phyloP scores from a whole-genome alignment of 2,888 invertebrate species.

The Opisthograptis luteolata region DNA sequence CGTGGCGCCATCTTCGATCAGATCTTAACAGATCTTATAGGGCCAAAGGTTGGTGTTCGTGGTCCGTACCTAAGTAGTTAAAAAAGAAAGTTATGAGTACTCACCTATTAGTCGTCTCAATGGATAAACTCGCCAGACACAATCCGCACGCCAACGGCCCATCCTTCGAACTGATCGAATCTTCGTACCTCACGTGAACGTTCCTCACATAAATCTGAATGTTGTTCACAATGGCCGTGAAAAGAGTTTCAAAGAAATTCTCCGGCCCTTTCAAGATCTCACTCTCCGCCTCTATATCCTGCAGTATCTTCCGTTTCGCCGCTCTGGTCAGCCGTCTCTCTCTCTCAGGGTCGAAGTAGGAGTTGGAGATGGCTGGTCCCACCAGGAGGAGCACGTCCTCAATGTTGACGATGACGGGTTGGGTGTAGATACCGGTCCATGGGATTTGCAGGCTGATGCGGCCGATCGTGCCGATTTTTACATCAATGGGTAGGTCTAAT shows the following conservation, averaged over 20 bases:
- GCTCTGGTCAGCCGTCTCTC: slow-evolving; percentile 89
- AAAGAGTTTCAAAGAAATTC: slow-evolving; percentile 88
- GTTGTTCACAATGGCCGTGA: slow-evolving; percentile 91
- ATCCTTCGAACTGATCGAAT: slow-evolving; percentile 86
- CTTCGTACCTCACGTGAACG: slow-evolving; percentile 93
- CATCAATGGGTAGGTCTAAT: slow-evolving; percentile 91
- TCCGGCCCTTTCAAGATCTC: slow-evolving; percentile 86
- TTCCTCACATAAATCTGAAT: slow-evolving; percentile 91
- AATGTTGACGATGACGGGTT: slow-evolving; percentile 88
- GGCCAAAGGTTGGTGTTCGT: no score
- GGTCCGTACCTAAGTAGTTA: no score
- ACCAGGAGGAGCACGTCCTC: slow-evolving; percentile 91
- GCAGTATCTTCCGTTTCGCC: slow-evolving; percentile 88
- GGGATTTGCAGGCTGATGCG: slow-evolving; percentile 90
- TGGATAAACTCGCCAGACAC: slow-evolving; percentile 90
- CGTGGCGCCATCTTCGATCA: no score
- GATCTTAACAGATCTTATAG: no score
- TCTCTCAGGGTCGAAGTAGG: slow-evolving; percentile 88
- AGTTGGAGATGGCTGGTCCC: slow-evolving; percentile 88
- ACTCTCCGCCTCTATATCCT: slow-evolving; percentile 85
- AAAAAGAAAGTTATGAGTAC: slow-evolving; percentile 13
- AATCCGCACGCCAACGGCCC: slow-evolving; percentile 89
- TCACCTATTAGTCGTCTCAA: slow-evolving; percentile 92
- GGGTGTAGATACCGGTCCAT: slow-evolving; percentile 90
- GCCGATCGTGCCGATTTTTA: slow-evolving; percentile 92